phyloP scores from a whole-genome alignment of 2,113 vertebrate genomes.

The Pelmatolapia mariae region DNA sequence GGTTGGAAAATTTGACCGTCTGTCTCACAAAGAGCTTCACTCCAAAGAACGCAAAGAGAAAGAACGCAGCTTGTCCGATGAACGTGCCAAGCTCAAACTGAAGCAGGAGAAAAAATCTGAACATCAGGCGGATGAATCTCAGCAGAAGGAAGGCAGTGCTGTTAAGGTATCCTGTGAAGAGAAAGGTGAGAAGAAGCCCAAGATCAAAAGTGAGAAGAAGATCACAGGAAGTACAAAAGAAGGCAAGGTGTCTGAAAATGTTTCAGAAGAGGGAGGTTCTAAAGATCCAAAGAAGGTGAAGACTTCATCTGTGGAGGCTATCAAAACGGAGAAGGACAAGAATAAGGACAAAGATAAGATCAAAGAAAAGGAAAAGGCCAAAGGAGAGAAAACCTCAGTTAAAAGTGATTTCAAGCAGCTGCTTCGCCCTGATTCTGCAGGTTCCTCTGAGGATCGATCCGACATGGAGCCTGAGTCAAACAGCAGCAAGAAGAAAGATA shows the following conservation, averaged over 20 bases:
- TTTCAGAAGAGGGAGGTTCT: slow-evolving; percentile 65
- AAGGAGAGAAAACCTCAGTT: slow-evolving; percentile 62
- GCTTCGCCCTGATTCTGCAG: slow-evolving; percentile 73
- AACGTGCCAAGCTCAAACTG: slow-evolving; percentile 78
- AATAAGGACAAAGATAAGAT: slow-evolving; percentile 71
- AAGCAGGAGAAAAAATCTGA: slow-evolving; percentile 77
- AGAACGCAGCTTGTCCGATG: slow-evolving; percentile 77
- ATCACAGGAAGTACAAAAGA: slow-evolving; percentile 70
- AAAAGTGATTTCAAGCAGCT: slow-evolving; percentile 78
- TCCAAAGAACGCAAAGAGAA: slow-evolving; percentile 83
- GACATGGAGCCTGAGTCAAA: slow-evolving; percentile 78
- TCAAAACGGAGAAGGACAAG: slow-evolving; percentile 67
- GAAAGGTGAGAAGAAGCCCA: slow-evolving; percentile 83
- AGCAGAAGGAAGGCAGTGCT: slow-evolving; percentile 69
- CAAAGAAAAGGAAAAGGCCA: slow-evolving; percentile 74
- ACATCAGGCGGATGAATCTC: slow-evolving; percentile 63
- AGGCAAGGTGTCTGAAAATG: slow-evolving; percentile 67
- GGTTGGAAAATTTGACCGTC: slow-evolving; percentile 78
- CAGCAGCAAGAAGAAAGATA: slow-evolving; percentile 73
- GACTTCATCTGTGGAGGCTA: slow-evolving; percentile 59
- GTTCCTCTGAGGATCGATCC: slow-evolving; percentile 81
- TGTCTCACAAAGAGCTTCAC: slow-evolving; percentile 75
- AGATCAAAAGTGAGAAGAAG: slow-evolving; percentile 83
- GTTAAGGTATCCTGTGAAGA: slow-evolving; percentile 77
- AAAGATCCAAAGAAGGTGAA: slow-evolving; percentile 82